phyloP scores from a whole-genome alignment of 2,888 invertebrate genomes.

The Campoletis raptor region DNA sequence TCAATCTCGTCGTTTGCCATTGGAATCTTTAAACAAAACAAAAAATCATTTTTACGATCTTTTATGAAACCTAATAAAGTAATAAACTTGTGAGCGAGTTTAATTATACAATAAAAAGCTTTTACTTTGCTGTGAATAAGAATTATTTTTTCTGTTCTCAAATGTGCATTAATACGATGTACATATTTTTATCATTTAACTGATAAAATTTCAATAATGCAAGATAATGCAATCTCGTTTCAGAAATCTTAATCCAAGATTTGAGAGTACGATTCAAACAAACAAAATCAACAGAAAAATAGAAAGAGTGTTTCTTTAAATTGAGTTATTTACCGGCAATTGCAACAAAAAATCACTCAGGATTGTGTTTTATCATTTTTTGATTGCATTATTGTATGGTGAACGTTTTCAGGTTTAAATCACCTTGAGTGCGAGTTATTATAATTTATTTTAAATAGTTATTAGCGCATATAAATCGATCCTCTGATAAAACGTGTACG shows the following conservation, averaged over 20 bases:
- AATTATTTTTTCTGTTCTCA: no score
- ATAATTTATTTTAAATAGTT: no score
- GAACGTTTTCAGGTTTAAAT: no score
- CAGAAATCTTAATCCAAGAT: not conserved
- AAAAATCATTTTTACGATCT: not conserved
- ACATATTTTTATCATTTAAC: not conserved
- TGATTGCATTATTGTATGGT: no score
- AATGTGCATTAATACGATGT: not conserved
- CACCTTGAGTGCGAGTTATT: no score
- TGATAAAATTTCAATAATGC: not conserved
- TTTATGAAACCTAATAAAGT: not conserved
- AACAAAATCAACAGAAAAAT: not conserved
- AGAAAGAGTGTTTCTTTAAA: no score
- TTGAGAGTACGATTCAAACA: not conserved
- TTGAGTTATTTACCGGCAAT: no score
- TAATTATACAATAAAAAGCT: not conserved
- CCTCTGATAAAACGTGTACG: no score
- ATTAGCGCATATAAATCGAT: no score
- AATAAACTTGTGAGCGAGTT: not conserved
- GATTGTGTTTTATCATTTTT: no score
- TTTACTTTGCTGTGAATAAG: not conserved
- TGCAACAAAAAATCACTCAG: no score
- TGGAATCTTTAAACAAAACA: constrained; percentile 56
- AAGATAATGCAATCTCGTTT: constrained; percentile 14
- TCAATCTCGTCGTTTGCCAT: constrained; percentile 65